Evolutionary conservation across 2,113 vertebrate genomes (phyloP).

Genomic region (Elephantulus edwardii): DNA sequence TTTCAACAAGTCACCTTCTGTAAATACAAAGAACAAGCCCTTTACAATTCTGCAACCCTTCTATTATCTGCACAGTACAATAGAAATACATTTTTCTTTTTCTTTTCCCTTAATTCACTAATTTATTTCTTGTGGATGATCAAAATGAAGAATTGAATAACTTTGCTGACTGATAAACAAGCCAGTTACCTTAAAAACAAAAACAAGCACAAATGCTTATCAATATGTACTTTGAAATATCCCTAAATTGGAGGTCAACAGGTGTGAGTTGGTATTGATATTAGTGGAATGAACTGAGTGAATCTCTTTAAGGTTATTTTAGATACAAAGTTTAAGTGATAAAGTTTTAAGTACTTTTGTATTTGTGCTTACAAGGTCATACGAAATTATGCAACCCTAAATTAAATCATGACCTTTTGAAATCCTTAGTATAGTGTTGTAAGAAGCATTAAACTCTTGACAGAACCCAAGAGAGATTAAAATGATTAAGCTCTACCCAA

Average conservation of each 20-base stretch:
- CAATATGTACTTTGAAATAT: no score
- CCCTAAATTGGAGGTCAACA: background rate
- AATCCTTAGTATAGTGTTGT: conserved; percentile 30
- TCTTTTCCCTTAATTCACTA: no score
- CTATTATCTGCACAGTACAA: no score
- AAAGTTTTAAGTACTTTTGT: background rate
- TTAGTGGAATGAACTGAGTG: background rate
- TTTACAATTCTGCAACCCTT: no score
- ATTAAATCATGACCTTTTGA: conserved; percentile 34
- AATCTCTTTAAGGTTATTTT: background rate
- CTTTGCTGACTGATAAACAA: no score
- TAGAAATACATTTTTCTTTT: no score
- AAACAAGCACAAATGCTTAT: no score
- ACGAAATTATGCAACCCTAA: background rate
- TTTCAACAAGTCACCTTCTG: no score
- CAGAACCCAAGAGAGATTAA: background rate
- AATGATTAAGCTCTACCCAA: background rate
- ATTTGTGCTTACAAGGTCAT: background rate
- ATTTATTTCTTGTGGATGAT: no score
- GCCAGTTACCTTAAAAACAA: no score
- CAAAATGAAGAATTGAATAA: no score
- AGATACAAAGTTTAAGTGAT: background rate
- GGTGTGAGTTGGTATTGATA: background rate
- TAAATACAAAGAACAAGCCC: no score
- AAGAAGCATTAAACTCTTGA: conserved; percentile 11